Evolutionary conservation across 2,113 vertebrate species (phyloP), one percentile per base, ranked within the genome.

Genomic region (Orientallactaga bullata): DNA sequence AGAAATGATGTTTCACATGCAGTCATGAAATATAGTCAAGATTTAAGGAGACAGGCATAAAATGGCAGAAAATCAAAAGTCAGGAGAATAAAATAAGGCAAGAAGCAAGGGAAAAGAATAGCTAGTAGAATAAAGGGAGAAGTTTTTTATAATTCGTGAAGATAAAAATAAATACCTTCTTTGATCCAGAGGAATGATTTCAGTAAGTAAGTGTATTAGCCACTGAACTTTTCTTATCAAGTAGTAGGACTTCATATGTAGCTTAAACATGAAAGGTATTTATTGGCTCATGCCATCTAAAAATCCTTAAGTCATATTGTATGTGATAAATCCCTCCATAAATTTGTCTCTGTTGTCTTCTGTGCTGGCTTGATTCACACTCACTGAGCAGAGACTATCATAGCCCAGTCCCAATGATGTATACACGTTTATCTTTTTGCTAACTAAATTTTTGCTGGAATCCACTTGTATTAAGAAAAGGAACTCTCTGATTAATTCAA

Each of bases 111-210:
- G 72, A 77, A 26, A 82, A n/a, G n/a, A n/a, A n/a, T n/a, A n/a
- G 69, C 30, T 60, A 11, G 35, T 68, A 85, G 63, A 85, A 51
- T n/a, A 93, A 39, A 80, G 66, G 73, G 65, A 65, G 61, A 51
- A 85, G 85, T 63, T 63, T 69, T 94, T 95, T 63, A 35, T 89
- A 89, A 89, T 89, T 92, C n/a, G 21, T 69, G 15, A 58, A 69
- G 78, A 58, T 65, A 84, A 92, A 94, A 90, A 92, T 55, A 69
- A 85, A 89, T 55, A 88, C 42, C 39, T 28, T 87, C 37, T 68
- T 84, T 63, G n/a, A 83, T 78, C 88, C 60, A 85, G 73, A 94
- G 21, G n/a, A 93, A 85, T 58, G 26, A 58, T 88, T n/a, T n/a
- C n/a, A n/a, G 84, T 79, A 30, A 86, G 39, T 66, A 77, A 74